Conservation (phyloP, 35 echinoderm and acorn worm genomes). For the Apostichopus japonicus region DNA sequence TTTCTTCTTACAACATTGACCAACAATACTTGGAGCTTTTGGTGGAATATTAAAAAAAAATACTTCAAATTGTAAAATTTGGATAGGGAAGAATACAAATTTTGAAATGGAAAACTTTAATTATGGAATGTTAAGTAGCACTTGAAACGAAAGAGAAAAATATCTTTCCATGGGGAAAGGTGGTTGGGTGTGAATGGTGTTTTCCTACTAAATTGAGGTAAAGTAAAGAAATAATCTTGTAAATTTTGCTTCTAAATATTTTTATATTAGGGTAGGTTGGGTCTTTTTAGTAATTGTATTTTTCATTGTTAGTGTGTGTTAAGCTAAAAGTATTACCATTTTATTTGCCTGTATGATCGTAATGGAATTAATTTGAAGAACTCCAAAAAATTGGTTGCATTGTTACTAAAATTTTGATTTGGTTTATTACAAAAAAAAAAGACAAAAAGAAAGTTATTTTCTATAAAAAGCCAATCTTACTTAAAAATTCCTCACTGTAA, state of each 20-base stretch:
- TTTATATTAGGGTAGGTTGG: constrained; percentile 23
- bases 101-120: no score
- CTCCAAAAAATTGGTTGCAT: neutral
- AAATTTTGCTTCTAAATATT: constrained; percentile 23
- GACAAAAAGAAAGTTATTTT: neutral
- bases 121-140: neutral
- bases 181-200: neutral
- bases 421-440: neutral
- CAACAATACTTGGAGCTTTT: no score
- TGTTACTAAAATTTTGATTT: neutral
- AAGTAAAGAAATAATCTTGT: constrained; percentile 1
- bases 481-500: neutral
- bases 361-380: neutral
- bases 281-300: neutral
- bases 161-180: neutral
- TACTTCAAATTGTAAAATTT: no score
- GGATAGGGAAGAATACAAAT: no score
- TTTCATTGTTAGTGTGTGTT: neutral
- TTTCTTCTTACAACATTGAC: no score
- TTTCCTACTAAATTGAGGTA: neutral
- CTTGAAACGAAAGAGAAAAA: neutral
- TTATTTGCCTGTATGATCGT: neutral
- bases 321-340: constrained; percentile 15
- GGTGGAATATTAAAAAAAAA: no score
- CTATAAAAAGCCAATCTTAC: neutral